Conservation (phyloP, 2,888 invertebrate species). For the Margaritifera margaritifera region DNA sequence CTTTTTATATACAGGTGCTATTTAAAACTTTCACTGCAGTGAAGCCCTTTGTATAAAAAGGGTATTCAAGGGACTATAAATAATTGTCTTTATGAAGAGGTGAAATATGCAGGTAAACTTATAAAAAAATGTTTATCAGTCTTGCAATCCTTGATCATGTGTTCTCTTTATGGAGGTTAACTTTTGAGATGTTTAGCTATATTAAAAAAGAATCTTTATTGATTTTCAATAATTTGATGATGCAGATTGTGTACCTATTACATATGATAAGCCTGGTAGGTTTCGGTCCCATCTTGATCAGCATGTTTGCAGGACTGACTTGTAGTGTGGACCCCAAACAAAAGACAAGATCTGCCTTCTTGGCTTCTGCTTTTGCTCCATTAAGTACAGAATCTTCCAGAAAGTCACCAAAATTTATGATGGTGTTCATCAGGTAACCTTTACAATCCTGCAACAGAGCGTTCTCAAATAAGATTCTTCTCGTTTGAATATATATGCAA, state of each 20-base stretch:
- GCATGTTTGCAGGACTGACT: constrained; percentile 65
- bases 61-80: too few relatives aligned
- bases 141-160: too few relatives aligned
- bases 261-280: constrained; percentile 57
- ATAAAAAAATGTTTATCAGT: too few relatives aligned
- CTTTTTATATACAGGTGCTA: too few relatives aligned
- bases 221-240: not conserved
- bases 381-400: constrained; percentile 59
- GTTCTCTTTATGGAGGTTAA: too few relatives aligned
- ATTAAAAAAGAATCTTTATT: too few relatives aligned
- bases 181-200: too few relatives aligned
- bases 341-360: constrained; percentile 56
- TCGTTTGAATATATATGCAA: too few relatives aligned
- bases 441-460: constrained; percentile 51
- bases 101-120: too few relatives aligned
- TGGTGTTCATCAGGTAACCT: constrained; percentile 66
- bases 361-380: constrained; percentile 54
- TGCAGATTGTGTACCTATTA: constrained; percentile 48
- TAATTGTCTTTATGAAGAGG: too few relatives aligned
- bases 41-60: too few relatives aligned
- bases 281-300: constrained; percentile 56
- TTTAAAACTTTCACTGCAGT: too few relatives aligned
- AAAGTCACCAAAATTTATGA: constrained; percentile 69
- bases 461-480: not conserved
- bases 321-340: constrained; percentile 64